Conservation (phyloP, 2,888 invertebrate species). For the Parochlus steinenii region DNA sequence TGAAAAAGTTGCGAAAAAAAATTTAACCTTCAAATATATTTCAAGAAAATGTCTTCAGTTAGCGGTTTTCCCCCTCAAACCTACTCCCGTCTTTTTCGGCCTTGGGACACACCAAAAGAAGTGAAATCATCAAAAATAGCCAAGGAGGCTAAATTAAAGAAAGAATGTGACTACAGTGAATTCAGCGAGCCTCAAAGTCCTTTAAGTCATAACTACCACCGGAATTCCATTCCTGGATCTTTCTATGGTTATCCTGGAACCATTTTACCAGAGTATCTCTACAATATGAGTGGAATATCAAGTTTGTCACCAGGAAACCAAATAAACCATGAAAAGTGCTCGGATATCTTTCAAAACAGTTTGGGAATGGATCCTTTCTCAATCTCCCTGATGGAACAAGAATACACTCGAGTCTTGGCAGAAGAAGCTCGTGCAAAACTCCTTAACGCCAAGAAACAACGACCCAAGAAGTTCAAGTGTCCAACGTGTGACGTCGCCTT, state of each 20-base stretch:
- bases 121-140: no score
- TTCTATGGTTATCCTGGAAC: background rate
- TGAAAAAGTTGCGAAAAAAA: no score
- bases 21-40: no score
- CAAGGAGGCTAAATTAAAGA: no score
- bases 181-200: no score
- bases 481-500: constrained; percentile 80
- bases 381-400: constrained; percentile 43
- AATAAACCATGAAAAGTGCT: no score
- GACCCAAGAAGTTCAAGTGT: constrained; percentile 84
- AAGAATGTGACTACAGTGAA: background rate
- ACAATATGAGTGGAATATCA: background rate
- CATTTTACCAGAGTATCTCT: background rate
- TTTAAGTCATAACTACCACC: no score
- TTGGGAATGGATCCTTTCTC: constrained; percentile 26
- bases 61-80: constrained; percentile 30
- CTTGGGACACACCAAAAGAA: constrained; percentile 35
- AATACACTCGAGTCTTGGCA: constrained; percentile 50
- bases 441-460: constrained; percentile 50
- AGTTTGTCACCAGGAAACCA: no score
- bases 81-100: constrained; percentile 40
- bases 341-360: no score
- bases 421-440: constrained; percentile 55
- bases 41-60: constrained; percentile 23
- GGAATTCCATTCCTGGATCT: no score